These are phyloP conservation scores for Halictus rubicundus DNA, from an alignment of 1,140 invertebrate genomes.

Conservation along the genomic window DNA sequence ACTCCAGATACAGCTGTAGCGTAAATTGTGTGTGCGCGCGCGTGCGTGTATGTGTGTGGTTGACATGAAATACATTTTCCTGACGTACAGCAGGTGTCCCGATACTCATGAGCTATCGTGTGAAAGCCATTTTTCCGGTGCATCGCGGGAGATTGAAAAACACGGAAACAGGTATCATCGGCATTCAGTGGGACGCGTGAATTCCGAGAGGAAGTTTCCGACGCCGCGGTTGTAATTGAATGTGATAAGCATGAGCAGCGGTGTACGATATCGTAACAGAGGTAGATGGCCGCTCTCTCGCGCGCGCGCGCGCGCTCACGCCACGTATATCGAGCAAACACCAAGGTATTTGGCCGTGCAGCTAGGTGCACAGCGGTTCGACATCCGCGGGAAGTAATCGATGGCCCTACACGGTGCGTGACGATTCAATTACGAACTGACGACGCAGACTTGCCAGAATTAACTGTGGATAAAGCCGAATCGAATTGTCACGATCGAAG, in stretches of 20 bases:
- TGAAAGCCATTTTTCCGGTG: too few relatives aligned
- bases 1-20: too few relatives aligned
- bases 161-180: neutral
- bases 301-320: too few relatives aligned
- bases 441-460: conserved; percentile 60
- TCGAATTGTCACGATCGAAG: conserved; percentile 61
- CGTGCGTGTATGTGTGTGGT: too few relatives aligned
- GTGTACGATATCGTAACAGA: conserved; percentile 4
- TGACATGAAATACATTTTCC: too few relatives aligned
- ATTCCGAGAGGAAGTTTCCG: neutral
- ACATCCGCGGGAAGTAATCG: conserved; percentile 56
- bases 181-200: neutral
- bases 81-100: too few relatives aligned
- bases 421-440: conserved; percentile 64
- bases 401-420: conserved; percentile 63
- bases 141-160: neutral
- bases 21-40: too few relatives aligned
- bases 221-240: conserved; percentile 28
- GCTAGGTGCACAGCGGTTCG: conserved; percentile 41
- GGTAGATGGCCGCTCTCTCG: too few relatives aligned
- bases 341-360: conserved; percentile 12
- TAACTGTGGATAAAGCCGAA: conserved; percentile 63
- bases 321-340: conserved; percentile 25
- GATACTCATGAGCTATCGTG: too few relatives aligned
- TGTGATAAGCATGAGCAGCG: conserved; percentile 14